Evolutionary conservation across 2,797 vertebrate species (phyloP).

Genomic region (Rhinophrynus dorsalis): DNA sequence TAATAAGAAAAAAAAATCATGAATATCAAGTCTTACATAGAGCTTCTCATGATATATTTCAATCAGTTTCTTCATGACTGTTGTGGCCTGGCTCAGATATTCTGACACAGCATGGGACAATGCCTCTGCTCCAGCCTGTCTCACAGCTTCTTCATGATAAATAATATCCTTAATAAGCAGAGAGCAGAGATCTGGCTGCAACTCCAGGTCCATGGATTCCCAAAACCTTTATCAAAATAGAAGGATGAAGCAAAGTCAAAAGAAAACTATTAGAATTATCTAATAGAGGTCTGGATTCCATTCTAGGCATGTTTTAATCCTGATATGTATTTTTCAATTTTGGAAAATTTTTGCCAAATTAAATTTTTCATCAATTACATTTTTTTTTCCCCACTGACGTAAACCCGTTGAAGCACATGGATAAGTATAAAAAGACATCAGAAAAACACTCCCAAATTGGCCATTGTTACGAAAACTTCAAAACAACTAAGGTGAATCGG

Average conservation of each 20-base stretch:
- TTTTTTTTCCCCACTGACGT: no score
- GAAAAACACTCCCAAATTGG: no score
- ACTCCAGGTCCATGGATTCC: constrained; percentile 83
- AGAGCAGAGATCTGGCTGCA: constrained; percentile 88
- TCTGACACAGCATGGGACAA: constrained; percentile 86
- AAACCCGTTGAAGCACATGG: no score
- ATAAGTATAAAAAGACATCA: no score
- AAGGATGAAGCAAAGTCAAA: not conserved
- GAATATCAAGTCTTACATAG: constrained; percentile 76
- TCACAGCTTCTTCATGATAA: constrained; percentile 87
- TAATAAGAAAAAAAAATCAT: not conserved
- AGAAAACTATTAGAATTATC: no score
- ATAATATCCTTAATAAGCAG: constrained; percentile 90
- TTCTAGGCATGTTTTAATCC: no score
- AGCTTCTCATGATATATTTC: constrained; percentile 96
- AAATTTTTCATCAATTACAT: no score
- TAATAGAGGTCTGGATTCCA: no score
- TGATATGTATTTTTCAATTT: no score
- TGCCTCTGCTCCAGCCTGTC: constrained; percentile 87
- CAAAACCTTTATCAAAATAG: constrained; percentile 76
- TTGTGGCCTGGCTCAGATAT: constrained; percentile 81
- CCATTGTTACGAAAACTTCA: no score
- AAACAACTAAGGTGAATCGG: no score
- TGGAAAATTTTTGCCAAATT: no score
- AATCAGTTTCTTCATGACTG: constrained; percentile 86